Conservation (phyloP, 2,113 vertebrate genomes). For the Malurus alboscapulatus region DNA sequence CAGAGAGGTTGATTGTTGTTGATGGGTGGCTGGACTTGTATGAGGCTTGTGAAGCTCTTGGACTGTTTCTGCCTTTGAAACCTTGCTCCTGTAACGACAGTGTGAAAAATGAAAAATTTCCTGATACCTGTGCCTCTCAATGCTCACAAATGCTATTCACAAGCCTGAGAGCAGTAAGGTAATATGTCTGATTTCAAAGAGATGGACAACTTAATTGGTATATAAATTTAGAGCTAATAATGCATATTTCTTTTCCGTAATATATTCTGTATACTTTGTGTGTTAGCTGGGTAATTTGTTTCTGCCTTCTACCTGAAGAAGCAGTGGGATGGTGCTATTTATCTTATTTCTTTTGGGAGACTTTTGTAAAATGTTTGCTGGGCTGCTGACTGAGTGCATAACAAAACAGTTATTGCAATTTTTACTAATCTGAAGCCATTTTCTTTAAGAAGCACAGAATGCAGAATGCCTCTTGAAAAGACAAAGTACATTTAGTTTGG, state of each 20-base stretch:
- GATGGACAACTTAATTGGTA: constrained; percentile 49
- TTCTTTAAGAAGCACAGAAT: neutral
- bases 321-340: neutral
- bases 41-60: neutral
- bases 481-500: constrained; percentile 3
- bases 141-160: neutral
- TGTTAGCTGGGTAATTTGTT: constrained; percentile 36
- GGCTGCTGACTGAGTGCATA: neutral
- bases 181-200: constrained; percentile 45
- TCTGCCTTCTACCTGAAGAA: constrained; percentile 1
- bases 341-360: constrained; percentile 28
- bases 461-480: neutral
- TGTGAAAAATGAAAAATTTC: constrained; percentile 4
- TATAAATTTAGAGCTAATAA: constrained; percentile 53
- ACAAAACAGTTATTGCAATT: neutral
- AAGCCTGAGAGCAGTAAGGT: neutral
- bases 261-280: neutral
- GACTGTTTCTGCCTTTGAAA: neutral
- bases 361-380: neutral
- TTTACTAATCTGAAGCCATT: constrained; percentile 33
- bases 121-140: neutral
- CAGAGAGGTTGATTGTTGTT: neutral
- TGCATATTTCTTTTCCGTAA: neutral
- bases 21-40: neutral
- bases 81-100: neutral